A percentile compares a stretch with the other conserved stretches of the same genome.
Conservation (phyloP, 2,888 invertebrate species). For the Acheta domesticus region DNA sequence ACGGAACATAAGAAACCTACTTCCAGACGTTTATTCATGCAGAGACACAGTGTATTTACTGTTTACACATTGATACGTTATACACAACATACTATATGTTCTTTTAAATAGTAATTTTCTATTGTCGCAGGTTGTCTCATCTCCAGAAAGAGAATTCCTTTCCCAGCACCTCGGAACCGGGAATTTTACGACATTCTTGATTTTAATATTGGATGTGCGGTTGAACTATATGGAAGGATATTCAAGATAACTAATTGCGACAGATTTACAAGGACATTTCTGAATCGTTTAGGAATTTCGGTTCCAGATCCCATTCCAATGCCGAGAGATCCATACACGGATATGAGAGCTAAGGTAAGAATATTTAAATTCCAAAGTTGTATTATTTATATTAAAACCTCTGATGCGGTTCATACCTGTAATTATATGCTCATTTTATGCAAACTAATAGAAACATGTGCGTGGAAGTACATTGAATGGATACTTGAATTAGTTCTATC, state of each 20-base stretch:
- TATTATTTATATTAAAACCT: too few species aligned
- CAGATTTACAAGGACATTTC: constrained; percentile 77
- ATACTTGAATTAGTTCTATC: too few species aligned
- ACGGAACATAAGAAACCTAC: too few species aligned
- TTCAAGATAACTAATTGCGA: constrained; percentile 84
- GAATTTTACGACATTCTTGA: constrained; percentile 81
- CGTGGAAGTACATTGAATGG: too few species aligned
- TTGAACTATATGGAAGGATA: constrained; percentile 75
- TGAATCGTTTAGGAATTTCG: constrained; percentile 78
- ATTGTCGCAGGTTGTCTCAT: constrained; percentile 67
- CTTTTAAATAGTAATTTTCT: background rate
- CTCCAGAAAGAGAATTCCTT: constrained; percentile 74
- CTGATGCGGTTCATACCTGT: too few species aligned
- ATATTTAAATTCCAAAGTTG: background rate
- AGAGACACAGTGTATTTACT: background rate
- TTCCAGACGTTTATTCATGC: too few species aligned
- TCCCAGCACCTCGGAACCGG: constrained; percentile 68
- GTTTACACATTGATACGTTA: background rate
- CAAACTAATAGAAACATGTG: too few species aligned
- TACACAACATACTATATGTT: background rate
- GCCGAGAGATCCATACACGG: constrained; percentile 50
- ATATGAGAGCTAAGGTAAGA: constrained; percentile 42
- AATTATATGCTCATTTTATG: too few species aligned
- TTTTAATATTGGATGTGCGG: constrained; percentile 77
- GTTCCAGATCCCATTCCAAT: constrained; percentile 67